phyloP scores from a whole-genome alignment of 2,113 vertebrate species.

The Leucoraja erinaceus region DNA sequence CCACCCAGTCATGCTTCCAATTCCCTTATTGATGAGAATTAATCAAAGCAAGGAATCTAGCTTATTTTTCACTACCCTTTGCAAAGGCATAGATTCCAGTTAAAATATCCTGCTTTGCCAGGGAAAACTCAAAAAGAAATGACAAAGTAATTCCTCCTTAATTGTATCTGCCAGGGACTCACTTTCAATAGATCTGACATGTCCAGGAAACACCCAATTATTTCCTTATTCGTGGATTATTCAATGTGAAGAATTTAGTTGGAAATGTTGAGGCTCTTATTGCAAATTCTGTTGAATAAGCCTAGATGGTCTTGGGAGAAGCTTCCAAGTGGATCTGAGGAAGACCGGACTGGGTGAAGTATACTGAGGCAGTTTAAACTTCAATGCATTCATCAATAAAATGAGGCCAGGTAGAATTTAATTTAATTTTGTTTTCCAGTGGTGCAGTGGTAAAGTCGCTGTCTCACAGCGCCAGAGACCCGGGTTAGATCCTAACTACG shows the following conservation, averaged over 20 bases:
- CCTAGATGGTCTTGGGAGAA: too few relatives aligned
- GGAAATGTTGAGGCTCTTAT: neutral
- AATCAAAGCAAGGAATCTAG: neutral
- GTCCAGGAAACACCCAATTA: neutral
- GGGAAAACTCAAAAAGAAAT: neutral
- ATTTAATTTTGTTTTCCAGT: too few relatives aligned
- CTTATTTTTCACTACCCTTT: neutral
- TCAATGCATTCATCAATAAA: too few relatives aligned
- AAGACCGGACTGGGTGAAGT: too few relatives aligned
- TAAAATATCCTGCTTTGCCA: neutral
- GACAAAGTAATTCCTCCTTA: neutral
- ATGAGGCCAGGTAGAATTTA: too few relatives aligned
- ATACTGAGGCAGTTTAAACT: too few relatives aligned
- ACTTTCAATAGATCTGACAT: neutral
- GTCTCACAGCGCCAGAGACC: too few relatives aligned
- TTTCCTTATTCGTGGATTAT: neutral
- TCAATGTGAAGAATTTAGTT: neutral
- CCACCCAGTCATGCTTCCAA: neutral
- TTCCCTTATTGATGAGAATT: neutral
- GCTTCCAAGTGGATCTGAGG: too few relatives aligned
- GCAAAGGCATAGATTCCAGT: neutral
- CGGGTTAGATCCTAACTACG: too few relatives aligned
- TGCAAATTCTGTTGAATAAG: too few relatives aligned
- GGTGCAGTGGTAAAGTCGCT: too few relatives aligned
- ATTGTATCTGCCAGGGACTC: neutral